phyloP scores from a whole-genome alignment of 2,113 vertebrate species.

The Prinia subflava region DNA sequence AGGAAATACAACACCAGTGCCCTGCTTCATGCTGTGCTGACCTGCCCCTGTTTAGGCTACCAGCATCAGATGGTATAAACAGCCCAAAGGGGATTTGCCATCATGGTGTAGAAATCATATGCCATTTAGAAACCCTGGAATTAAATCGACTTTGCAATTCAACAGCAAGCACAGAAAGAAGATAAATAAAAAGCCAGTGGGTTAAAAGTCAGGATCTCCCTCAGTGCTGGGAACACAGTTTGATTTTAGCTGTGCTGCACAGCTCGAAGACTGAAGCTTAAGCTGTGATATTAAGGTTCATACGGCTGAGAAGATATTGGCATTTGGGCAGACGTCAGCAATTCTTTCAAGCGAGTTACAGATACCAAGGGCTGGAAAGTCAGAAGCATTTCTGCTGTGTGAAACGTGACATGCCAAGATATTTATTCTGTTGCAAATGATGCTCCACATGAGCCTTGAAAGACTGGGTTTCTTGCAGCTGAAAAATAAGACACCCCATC shows the following conservation, averaged over 20 bases:
- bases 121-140: neutral
- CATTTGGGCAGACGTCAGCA: constrained; percentile 49
- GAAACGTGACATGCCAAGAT: neutral
- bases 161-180: neutral
- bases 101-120: neutral
- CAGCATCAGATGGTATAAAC: neutral
- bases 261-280: neutral
- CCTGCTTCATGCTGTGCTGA: neutral
- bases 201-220: constrained; percentile 22
- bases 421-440: neutral
- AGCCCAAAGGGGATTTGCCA: neutral
- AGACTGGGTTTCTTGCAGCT: neutral
- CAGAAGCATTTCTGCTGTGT: neutral
- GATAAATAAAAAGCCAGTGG: constrained; percentile 7
- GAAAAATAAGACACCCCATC: neutral
- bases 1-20: neutral
- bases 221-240: neutral
- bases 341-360: constrained; percentile 14
- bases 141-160: neutral
- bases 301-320: neutral
- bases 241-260: neutral
- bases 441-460: neutral
- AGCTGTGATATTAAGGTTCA: constrained; percentile 1
- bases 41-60: neutral
- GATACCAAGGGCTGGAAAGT: constrained; percentile 9